These are phyloP conservation scores for Fulmarus glacialis DNA, from an alignment of 2,113 vertebrate species.

Conservation along the genomic window DNA sequence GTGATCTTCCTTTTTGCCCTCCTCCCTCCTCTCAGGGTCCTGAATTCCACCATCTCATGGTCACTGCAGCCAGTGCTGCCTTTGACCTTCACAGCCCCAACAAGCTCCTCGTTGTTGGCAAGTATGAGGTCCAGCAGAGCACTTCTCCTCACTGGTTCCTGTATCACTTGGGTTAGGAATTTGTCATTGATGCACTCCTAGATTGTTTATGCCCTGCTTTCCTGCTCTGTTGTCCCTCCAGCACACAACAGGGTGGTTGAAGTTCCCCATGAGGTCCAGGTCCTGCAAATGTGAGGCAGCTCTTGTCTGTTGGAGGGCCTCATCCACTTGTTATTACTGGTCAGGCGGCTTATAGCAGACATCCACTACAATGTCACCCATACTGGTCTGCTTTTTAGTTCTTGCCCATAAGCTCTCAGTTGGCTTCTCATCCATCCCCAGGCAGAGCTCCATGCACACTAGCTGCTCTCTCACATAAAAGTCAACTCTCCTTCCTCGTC, in stretches of 20 bases:
- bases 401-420: background rate
- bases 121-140: background rate
- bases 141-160: background rate
- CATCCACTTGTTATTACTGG: background rate
- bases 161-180: background rate
- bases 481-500: background rate
- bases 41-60: background rate
- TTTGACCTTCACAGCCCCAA: background rate
- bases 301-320: background rate
- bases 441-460: background rate
- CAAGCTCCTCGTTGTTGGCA: background rate
- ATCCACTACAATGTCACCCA: background rate
- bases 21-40: background rate
- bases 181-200: background rate
- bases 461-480: background rate
- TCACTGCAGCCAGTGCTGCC: background rate
- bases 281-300: background rate
- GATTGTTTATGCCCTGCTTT: background rate
- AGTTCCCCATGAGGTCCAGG: background rate
- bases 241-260: background rate
- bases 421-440: background rate
- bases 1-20: background rate
- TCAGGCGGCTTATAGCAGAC: background rate
- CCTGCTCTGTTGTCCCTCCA: background rate
- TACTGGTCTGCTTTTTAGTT: background rate